These are phyloP conservation scores for Amphipoea oculea DNA, from an alignment of 2,888 invertebrate species.

Conservation along the genomic window DNA sequence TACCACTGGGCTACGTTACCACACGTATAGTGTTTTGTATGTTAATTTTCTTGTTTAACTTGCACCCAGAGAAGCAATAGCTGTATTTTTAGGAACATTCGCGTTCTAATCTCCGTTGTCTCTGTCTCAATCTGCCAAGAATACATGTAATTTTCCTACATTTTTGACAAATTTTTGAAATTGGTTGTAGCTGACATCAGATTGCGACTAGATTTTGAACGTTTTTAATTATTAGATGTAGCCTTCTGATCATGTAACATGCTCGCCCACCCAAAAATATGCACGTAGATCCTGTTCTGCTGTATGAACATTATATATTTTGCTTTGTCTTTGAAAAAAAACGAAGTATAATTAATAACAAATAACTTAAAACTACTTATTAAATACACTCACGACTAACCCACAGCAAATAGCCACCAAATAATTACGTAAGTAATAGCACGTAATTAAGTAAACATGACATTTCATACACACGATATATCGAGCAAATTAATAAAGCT, in stretches of 20 bases:
- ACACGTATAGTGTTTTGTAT: neutral
- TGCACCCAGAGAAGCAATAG: neutral
- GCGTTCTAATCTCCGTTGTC: too few species aligned
- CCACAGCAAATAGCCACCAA: neutral
- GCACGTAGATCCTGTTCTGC: neutral
- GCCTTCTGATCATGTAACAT: neutral
- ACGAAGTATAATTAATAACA: neutral
- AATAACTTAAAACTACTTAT: neutral
- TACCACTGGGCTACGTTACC: too few species aligned
- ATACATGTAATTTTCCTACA: too few species aligned
- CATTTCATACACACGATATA: conserved; percentile 49
- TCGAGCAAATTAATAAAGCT: conserved; percentile 66
- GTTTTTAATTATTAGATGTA: too few species aligned
- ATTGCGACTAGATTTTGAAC: too few species aligned
- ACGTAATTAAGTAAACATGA: conserved; percentile 53
- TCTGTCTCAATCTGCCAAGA: too few species aligned
- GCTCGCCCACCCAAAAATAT: neutral
- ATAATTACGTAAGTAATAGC: conserved; percentile 35
- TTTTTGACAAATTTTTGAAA: too few species aligned
- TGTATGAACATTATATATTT: neutral
- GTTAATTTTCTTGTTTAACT: neutral
- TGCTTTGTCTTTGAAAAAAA: neutral
- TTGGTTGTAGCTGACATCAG: too few species aligned
- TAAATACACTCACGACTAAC: neutral
- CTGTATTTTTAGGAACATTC: too few species aligned